These are phyloP conservation scores for Oreortyx pictus DNA, from an alignment of 2,797 vertebrate genomes.

Conservation along the genomic window DNA sequence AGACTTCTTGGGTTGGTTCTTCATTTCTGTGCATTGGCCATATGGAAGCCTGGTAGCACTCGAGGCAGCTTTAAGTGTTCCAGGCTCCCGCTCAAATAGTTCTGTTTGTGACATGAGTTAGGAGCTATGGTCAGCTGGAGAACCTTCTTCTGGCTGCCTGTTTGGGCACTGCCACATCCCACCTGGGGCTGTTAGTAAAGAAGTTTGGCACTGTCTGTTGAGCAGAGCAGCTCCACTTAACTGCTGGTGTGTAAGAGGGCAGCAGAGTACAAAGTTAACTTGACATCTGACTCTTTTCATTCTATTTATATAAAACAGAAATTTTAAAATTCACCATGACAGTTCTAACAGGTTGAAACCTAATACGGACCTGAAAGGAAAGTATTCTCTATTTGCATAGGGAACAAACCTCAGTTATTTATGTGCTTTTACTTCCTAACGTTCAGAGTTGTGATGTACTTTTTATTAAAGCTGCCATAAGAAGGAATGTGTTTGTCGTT, in stretches of 20 bases:
- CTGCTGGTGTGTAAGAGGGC: not conserved
- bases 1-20: not conserved
- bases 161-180: not conserved
- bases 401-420: too few species aligned
- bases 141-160: not conserved
- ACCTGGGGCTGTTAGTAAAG: not conserved
- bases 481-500: not conserved
- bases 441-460: accelerated
- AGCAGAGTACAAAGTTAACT: not conserved
- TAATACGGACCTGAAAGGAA: not conserved
- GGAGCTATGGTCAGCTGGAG: not conserved
- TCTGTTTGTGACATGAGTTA: not conserved
- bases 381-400: not conserved
- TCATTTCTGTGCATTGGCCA: accelerated
- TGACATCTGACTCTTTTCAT: not conserved
- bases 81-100: accelerated
- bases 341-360: not conserved
- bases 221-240: not conserved
- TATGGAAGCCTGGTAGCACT: not conserved
- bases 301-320: accelerated
- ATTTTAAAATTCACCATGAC: not conserved
- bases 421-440: not conserved
- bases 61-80: not conserved
- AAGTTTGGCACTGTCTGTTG: accelerated
- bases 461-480: not conserved